Percentiles rank a stretch among this genome's conserved stretches.
These are phyloP conservation scores for Heliothis subflexa DNA, from an alignment of 1,140 invertebrate species.

Conservation along the genomic window DNA sequence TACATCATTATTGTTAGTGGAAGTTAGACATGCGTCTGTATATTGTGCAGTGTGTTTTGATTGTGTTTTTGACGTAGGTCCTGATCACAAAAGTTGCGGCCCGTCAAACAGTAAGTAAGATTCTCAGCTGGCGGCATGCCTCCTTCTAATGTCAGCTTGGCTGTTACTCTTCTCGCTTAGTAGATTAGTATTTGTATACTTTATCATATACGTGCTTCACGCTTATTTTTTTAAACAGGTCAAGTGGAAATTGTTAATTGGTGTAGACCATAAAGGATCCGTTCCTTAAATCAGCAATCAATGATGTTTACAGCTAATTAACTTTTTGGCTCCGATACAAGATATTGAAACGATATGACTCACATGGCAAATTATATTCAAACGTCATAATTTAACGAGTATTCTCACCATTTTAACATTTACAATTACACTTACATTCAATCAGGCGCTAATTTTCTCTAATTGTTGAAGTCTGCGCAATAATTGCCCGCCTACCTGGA, in stretches of 20 bases:
- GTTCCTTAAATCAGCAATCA: constrained; percentile 51
- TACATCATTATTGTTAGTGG: constrained; percentile 67
- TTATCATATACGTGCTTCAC: constrained; percentile 71
- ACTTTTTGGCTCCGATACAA: constrained; percentile 69
- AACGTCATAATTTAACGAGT: constrained; percentile 56
- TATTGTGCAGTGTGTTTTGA: constrained; percentile 83
- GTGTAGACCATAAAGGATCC: background rate
- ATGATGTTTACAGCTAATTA: constrained; percentile 67
- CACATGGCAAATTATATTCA: constrained; percentile 58
- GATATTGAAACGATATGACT: constrained; percentile 66
- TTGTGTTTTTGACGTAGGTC: constrained; percentile 85
- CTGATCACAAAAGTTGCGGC: constrained; percentile 85
- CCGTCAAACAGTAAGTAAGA: constrained; percentile 84
- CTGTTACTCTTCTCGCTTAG: constrained; percentile 77
- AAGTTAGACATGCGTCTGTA: constrained; percentile 63
- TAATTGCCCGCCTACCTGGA: constrained; percentile 20
- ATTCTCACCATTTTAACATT: constrained; percentile 50
- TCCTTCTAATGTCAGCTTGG: constrained; percentile 76
- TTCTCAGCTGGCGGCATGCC: constrained; percentile 79
- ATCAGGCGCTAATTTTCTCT: constrained; percentile 1
- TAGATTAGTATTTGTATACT: constrained; percentile 72
- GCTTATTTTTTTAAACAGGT: constrained; percentile 55
- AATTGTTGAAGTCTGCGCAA: background rate
- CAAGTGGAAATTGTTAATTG: background rate
- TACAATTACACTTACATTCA: constrained; percentile 19